Evolutionary conservation across 2,113 vertebrate species (phyloP).

Genomic region (Heterochromis multidens): DNA sequence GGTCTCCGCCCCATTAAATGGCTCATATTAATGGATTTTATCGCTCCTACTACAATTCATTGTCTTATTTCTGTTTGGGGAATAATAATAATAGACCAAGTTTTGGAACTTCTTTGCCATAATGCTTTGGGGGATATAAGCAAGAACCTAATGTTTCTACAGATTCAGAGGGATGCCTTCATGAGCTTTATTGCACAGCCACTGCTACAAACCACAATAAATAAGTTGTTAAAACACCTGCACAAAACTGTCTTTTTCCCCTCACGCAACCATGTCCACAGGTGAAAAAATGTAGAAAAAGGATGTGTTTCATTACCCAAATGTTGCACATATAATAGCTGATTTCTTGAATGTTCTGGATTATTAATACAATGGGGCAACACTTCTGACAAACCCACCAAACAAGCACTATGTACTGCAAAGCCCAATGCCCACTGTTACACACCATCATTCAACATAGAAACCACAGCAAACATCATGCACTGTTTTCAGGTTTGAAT

Average conservation of each 20-base stretch:
- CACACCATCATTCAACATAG: not conserved
- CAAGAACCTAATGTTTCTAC: not conserved
- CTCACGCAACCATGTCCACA: not conserved
- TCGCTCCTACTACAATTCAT: not conserved
- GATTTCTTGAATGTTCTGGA: not conserved
- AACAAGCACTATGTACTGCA: rapidly evolving
- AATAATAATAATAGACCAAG: not conserved
- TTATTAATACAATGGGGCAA: not conserved
- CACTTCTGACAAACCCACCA: not conserved
- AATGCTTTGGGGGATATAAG: not conserved
- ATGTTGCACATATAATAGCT: not conserved
- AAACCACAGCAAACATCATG: not conserved
- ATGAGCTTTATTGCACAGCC: not conserved
- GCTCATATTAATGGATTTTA: not conserved
- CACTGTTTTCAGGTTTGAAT: too few species aligned
- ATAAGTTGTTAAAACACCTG: not conserved
- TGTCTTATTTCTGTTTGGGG: not conserved
- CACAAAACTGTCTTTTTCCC: not conserved
- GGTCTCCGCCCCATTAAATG: not conserved
- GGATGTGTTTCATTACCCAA: not conserved
- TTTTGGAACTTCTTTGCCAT: not conserved
- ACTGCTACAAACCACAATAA: not conserved
- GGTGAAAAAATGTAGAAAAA: not conserved
- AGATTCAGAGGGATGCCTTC: not conserved
- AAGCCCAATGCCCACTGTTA: not conserved